Base-by-base conservation (phyloP, 1,140 invertebrate genomes). In the Brachionus koreanus region DNA sequence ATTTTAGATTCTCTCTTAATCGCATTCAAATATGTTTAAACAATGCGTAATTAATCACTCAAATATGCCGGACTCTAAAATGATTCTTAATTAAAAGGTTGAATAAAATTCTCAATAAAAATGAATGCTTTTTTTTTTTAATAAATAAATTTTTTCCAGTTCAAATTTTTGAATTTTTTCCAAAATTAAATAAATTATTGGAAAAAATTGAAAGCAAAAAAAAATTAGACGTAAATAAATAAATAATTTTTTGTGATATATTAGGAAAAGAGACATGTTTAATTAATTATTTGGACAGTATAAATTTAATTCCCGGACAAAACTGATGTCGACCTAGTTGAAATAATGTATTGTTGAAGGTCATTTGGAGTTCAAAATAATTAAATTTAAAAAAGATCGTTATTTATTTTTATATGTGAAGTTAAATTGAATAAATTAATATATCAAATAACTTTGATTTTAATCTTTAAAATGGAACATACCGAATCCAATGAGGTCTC, bases 331-430 rank as follows among this genome's bases (percentile, higher is more conserved):
- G n/a, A 65, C 7, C 2, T 65, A 57, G 1, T 6, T 1, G 5
- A 37, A 35, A 65, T 33, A 2, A 23, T 13, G 13, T 65, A 9
- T 35, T 25, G 37, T 42, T 74, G 9, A 74, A 74, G 69, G 42
- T 49, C 12, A 29, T 46, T 46, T 74, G 19, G 42, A 74, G 69
- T 74, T 74, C 69, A 74, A 72, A 42, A 16, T 39, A 72, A 23
- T 35, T 42, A 37, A 39, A 35, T 46, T 74, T 74, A 43, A 35
- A 74, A 49, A 72, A 29, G 37, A 19, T 25, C 33, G 42, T 74
- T 74, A 46, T 57, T 57, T 57, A 19, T 19, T 19, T n/a, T 57
- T 42, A 42, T 57, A 57, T 57, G 49, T n/a, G 49, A 57, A 57
- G 0, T 6, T 5, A 19, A 5, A 0, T 25, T 65, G 29, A 65